Conservation (phyloP, 2,797 vertebrate genomes). For the Lutra lutra region DNA sequence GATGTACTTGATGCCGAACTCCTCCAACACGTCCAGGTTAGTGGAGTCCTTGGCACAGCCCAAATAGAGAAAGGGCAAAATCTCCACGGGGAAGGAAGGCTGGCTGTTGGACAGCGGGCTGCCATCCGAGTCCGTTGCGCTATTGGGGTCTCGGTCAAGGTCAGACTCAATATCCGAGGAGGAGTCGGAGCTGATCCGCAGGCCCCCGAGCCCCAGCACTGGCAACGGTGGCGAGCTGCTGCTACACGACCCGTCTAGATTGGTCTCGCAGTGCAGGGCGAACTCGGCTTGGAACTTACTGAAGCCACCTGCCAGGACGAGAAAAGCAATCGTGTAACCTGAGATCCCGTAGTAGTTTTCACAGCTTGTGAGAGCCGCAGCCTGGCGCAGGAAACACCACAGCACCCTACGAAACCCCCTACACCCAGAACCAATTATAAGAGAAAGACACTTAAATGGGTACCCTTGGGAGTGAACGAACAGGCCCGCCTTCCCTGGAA, state of each 20-base stretch:
- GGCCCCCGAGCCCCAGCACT: slow-evolving; percentile 95
- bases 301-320: slow-evolving; percentile 93
- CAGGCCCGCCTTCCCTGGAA: neutral
- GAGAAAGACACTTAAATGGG: neutral
- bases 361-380: slow-evolving; percentile 59
- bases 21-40: slow-evolving; percentile 96
- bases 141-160: slow-evolving; percentile 94
- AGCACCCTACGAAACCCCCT: neutral
- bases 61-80: slow-evolving; percentile 97
- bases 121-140: slow-evolving; percentile 96
- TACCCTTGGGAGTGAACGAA: neutral
- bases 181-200: slow-evolving; percentile 97
- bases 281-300: slow-evolving; percentile 97
- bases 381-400: neutral
- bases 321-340: slow-evolving; percentile 67
- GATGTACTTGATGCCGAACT: slow-evolving; percentile 99
- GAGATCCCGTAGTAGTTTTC: slow-evolving; percentile 78
- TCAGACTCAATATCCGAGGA: slow-evolving; percentile 98
- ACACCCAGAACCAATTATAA: neutral
- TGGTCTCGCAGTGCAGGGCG: slow-evolving; percentile 96
- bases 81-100: slow-evolving; percentile 98
- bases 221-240: slow-evolving; percentile 94
- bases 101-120: slow-evolving; percentile 96
- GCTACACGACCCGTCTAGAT: slow-evolving; percentile 94
- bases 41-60: slow-evolving; percentile 99